Evolutionary conservation across 2,888 invertebrate genomes (phyloP), one percentile per base, ranked within the genome.

Genomic region (Sminthurinus aureus): DNA sequence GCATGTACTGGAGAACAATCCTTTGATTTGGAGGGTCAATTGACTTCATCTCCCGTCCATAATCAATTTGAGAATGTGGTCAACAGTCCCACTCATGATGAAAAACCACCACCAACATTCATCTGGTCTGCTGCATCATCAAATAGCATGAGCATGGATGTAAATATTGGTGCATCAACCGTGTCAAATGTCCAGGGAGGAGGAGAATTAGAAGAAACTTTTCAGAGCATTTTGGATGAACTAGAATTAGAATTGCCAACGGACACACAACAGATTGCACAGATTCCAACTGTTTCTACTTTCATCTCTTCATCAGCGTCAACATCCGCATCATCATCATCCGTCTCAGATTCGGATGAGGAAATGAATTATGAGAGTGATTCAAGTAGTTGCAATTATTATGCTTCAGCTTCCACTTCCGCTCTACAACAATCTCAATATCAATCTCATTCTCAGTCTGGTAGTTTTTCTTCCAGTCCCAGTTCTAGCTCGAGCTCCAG

Each of bases 11-110:
- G 73, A 22, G 88, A 88, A 79, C 85, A 86, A 79, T 86, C 87
- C n/a, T 83, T 86, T 12, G 86, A 87, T 79, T 82, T 87, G 85
- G 84, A 85, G 74, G 58, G 81, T 22, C 38, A 38, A 87, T 87
- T 64, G 86, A 86, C n/a, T 38, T 38, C 38, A 38, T 38, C 38
- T 38, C 38, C 38, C 38, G 3, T 38, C 38, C 38, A 38, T 6
- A 38, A 38, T 38, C 38, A 38, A n/a, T n/a, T 24, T n/a, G 8
- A 52, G n/a, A 51, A 50, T 20, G 15, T 78, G 12, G 8, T 66
- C 52, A 13, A 79, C 26, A 13, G 20, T 52, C 20, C 38, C 13
- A 15, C 38, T 50, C 50, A 6, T 12, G 26, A 58, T 26, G 12
- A 51, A 75, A 51, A 8, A 67, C 18, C 52, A 38, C 22, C 22